Base-by-base conservation (phyloP, 2,113 vertebrate genomes). In the Nibea coibor region DNA sequence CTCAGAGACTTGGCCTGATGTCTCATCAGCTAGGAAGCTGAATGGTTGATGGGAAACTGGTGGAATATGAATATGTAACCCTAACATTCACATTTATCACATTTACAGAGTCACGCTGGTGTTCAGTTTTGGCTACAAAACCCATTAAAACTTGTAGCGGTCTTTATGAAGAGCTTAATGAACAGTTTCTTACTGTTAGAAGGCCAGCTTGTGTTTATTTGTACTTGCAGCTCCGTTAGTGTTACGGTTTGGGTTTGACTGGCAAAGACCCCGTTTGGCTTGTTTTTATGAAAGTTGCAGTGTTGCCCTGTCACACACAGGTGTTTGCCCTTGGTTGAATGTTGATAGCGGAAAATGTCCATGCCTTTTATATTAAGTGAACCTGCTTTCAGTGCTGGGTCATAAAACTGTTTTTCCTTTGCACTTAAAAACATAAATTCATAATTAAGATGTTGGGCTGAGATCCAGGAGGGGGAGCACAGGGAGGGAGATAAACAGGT, bases 331-430 rank as follows among this genome's bases (percentile, higher is more conserved):
- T 75, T 66, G 64, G 80, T 87, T 59, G 28, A 80, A 79, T 75
- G 31, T 67, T 75, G 77, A 83, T 71, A 75, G 64, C 26, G 20
- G 65, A 75, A 85, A 68, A 87, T 67, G 35, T 78, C 69, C 80
- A 80, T 80, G 78, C 76, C 62, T 75, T 90, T 89, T 58, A 72
- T 66, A 80, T 89, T 80, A 84, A 75, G 45, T 31, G 76, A 82
- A 78, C 24, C n/a, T 22, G 50, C 54, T 84, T 72, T 75, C 45
- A 24, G 10, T 51, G 19, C 20, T 69, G 47, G 50, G 58, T 79
- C 78, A 58, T 84, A 58, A 75, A 84, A 70, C 5, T 1, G 15
- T 53, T 69, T 77, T 72, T 80, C 16, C 17, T 76, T 81, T 77
- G 31, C 54, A 58, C 57, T 82, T 58, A 43, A 80, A 72, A 87